phyloP scores from a whole-genome alignment of 53 echinoderm and acorn worm genomes.

The Stichopus horrens region DNA sequence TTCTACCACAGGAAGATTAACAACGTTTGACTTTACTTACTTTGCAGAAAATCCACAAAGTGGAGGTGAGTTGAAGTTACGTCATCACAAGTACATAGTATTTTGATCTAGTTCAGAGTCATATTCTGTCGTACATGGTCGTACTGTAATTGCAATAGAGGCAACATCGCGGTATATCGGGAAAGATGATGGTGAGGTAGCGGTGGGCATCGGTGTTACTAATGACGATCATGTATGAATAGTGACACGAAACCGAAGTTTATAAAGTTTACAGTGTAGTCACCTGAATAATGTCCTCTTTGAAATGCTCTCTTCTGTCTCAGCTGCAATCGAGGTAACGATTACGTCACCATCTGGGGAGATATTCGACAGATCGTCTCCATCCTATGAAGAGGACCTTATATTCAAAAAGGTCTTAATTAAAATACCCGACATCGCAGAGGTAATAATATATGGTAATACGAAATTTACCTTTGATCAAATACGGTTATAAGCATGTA shows the following conservation, averaged over 20 bases:
- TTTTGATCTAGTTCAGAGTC: neutral
- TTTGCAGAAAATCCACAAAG: neutral
- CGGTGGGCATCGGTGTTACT: neutral
- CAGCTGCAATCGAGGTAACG: constrained; percentile 25
- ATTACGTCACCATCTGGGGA: constrained; percentile 40
- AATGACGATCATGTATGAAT: neutral
- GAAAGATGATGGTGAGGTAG: neutral
- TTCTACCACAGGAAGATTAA: neutral
- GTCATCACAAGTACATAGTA: neutral
- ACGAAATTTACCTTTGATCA: too few relatives aligned
- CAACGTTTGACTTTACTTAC: constrained; percentile 20
- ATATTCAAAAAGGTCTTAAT: constrained; percentile 34
- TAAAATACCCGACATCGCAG: constrained; percentile 51
- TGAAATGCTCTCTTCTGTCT: neutral
- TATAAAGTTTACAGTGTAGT: neutral
- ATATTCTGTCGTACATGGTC: neutral
- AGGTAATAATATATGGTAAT: constrained; percentile 44
- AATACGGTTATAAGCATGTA: too few relatives aligned
- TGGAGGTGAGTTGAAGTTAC: neutral
- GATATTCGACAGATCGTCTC: constrained; percentile 16
- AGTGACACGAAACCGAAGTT: neutral
- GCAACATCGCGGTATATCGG: neutral
- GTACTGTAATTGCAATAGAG: neutral
- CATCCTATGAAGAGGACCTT: constrained; percentile 41
- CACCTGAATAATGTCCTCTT: neutral